These are phyloP conservation scores for Cladorhizidae sp. DNA, from an alignment of 37 sponge, comb jelly and placozoan genomes.

Conservation along the genomic window DNA sequence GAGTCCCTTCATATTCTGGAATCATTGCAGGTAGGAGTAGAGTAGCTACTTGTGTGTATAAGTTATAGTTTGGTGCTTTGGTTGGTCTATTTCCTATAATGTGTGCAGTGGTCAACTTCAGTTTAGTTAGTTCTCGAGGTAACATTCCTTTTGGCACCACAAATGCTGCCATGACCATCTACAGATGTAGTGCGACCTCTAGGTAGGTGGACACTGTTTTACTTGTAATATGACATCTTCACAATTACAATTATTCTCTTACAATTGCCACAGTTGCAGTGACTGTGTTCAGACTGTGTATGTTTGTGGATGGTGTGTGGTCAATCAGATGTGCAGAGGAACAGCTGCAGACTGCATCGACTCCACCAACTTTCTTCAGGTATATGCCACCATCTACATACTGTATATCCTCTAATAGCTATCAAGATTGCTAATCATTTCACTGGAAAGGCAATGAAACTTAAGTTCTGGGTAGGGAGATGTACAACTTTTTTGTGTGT, in stretches of 20 bases:
- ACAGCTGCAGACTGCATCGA: constrained; percentile 5
- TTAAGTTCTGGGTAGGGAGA: no score
- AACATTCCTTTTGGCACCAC: constrained; percentile 31
- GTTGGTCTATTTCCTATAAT: no score
- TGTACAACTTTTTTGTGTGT: no score
- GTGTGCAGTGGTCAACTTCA: constrained; percentile 23
- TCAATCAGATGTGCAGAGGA: constrained; percentile 76
- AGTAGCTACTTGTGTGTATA: background rate
- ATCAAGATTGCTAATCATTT: no score
- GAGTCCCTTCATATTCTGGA: constrained; percentile 13
- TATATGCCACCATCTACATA: background rate
- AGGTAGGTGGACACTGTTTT: background rate
- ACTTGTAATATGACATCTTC: background rate
- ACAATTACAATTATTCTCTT: background rate
- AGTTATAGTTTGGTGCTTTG: background rate
- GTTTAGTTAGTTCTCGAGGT: constrained; percentile 31
- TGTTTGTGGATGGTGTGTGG: constrained; percentile 57
- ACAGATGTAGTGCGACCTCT: no score
- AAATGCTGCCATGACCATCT: no score
- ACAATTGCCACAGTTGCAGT: constrained; percentile 29
- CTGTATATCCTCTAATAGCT: no score
- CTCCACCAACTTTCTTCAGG: constrained; percentile 3
- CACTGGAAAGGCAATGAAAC: no score
- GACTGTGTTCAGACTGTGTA: constrained; percentile 38
- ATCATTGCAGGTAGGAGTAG: background rate